These are phyloP conservation scores for Pogonognathellus flavescens DNA, from an alignment of 1,140 invertebrate genomes.

Conservation along the genomic window DNA sequence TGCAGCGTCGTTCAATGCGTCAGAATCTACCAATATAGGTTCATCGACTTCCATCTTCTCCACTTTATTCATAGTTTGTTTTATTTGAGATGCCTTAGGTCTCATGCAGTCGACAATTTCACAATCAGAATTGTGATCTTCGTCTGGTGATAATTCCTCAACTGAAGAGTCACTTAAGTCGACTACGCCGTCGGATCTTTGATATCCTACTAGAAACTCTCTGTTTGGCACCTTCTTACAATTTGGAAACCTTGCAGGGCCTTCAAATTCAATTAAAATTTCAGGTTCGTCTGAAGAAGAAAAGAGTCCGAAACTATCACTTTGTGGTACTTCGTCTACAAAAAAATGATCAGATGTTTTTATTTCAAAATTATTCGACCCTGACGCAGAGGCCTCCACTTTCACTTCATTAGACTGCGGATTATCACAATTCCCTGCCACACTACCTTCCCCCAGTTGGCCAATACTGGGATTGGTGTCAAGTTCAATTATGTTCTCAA, in stretches of 20 bases:
- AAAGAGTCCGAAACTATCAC: background rate
- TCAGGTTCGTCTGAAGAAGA: slow-evolving; percentile 6
- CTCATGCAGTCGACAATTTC: slow-evolving; percentile 34
- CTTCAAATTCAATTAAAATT: slow-evolving; percentile 15
- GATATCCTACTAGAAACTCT: slow-evolving; percentile 4
- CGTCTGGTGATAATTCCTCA: background rate
- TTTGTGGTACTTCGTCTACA: background rate
- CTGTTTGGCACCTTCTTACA: background rate
- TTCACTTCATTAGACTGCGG: background rate
- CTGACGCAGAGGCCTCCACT: slow-evolving; percentile 6
- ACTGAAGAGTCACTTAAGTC: slow-evolving; percentile 36
- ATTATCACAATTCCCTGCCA: background rate
- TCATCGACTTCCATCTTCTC: slow-evolving; percentile 35
- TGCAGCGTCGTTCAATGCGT: background rate
- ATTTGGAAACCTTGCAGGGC: background rate
- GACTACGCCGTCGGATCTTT: slow-evolving; percentile 27
- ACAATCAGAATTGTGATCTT: slow-evolving; percentile 11
- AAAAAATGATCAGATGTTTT: slow-evolving; percentile 24
- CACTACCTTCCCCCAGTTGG: slow-evolving; percentile 25
- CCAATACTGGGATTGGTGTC: slow-evolving; percentile 23
- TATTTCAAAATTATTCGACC: slow-evolving; percentile 22
- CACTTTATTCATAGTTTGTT: slow-evolving; percentile 7
- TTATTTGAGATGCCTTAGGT: background rate
- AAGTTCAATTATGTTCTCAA: slow-evolving; percentile 12
- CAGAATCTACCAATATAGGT: background rate